A percentile compares a stretch with the other conserved stretches of the same genome.
Evolutionary conservation across 2,797 vertebrate genomes (phyloP).

Genomic region (Leptodactylus fallax): DNA sequence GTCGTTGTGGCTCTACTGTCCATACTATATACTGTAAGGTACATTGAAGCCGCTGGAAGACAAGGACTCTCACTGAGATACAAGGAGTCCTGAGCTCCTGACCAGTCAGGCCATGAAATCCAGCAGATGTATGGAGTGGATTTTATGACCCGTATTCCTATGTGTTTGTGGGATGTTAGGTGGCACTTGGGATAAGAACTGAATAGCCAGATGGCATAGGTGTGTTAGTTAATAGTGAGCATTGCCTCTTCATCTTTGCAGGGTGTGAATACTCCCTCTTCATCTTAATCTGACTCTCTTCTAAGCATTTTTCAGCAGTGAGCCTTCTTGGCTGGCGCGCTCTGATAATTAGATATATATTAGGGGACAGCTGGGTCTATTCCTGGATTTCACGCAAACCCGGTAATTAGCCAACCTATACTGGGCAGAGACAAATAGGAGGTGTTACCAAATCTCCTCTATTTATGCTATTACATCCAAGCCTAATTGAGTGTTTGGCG

Average conservation of each 20-base stretch:
- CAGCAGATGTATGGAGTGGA: no score
- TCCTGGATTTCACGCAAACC: conserved; percentile 18
- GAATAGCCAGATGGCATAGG: conserved; percentile 20
- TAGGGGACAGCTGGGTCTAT: conserved; percentile 44
- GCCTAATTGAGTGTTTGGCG: conserved; percentile 34
- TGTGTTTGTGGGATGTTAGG: not conserved
- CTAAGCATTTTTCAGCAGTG: not conserved
- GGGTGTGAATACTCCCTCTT: conserved; percentile 31
- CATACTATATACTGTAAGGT: no score
- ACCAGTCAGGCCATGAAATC: no score
- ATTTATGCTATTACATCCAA: conserved; percentile 13
- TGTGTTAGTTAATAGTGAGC: not conserved
- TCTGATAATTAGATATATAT: conserved; percentile 33
- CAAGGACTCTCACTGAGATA: no score
- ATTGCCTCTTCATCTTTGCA: not conserved
- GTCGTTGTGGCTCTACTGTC: no score
- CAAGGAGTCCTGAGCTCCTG: no score
- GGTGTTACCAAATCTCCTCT: conserved; percentile 26
- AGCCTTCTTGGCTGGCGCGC: not conserved
- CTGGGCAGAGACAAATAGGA: conserved; percentile 18
- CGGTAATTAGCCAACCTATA: conserved; percentile 33
- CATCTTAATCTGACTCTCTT: conserved; percentile 22
- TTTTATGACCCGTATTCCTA: no score
- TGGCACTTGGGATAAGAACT: not conserved
- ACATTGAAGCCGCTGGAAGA: no score